Base-by-base conservation (phyloP, 2,113 vertebrate genomes). In the Grus americana region DNA sequence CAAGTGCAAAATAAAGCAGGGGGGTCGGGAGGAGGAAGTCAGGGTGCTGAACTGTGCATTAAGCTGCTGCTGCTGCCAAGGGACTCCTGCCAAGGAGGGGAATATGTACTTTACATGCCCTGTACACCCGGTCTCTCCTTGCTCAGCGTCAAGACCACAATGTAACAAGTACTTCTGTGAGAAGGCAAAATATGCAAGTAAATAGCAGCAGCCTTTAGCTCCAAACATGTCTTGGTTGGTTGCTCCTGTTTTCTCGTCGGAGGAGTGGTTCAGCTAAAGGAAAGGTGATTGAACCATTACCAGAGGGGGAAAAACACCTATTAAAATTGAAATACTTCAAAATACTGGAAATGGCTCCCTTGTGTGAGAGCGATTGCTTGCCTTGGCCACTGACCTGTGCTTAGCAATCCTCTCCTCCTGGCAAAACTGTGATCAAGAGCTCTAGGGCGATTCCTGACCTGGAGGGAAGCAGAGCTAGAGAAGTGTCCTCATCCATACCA, bases 261-360 rank as follows among this genome's bases (percentile, higher is more conserved):
- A 46, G 49, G 66, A 92, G 42, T 34, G 32, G 24, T 82, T 92
- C 89, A 91, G 63, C 81, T 85, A 34, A 78, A 67, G 71, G 62
- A 94, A 94, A 92, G 71, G 74, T 87, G 59, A 79, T 32, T 74
- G 87, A 95, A 85, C 71, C 18, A 26, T 55, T 91, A 91, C 76
- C 42, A 50, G 54, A 86, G 71, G 22, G 30, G 20, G 4, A 49
- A 76, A 93, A 95, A 47, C 55, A 80, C 63, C 87, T 91, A 57
- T 67, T 73, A 57, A 70, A 91, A 88, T 38, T 26, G n/a, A 87
- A 86, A 87, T 57, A 52, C 57, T 82, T 82, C 30, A 34, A 61
- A 93, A 50, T 44, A 59, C 38, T 86, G 63, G 20, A 94, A 96
- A 67, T 11, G 12, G 27, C 34, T 91, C 71, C 63, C 55, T 78